Conservation (phyloP, 2,113 vertebrate species). For the Cyanocitta stelleri region DNA sequence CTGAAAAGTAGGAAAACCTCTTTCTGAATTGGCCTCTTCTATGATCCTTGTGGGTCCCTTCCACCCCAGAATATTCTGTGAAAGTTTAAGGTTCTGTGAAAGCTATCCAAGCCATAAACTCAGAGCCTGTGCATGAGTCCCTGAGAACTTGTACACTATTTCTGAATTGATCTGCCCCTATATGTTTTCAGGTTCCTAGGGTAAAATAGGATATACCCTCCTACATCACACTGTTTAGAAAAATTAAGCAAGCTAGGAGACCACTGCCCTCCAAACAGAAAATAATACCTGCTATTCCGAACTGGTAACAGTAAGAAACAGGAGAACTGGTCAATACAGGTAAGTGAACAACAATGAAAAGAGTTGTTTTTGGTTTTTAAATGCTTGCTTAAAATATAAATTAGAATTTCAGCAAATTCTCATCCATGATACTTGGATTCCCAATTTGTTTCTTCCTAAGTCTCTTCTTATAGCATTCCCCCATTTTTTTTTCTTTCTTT, state of each 20-base stretch:
- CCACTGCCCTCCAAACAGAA: not conserved
- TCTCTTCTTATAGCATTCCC: not conserved
- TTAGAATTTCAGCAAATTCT: not conserved
- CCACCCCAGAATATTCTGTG: not conserved
- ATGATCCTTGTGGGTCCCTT: not conserved
- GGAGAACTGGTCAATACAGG: accelerated
- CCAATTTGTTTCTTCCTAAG: not conserved
- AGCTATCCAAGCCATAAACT: not conserved
- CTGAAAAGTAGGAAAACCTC: not conserved
- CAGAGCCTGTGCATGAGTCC: accelerated
- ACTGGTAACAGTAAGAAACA: not conserved
- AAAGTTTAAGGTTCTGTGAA: not conserved
- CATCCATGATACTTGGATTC: not conserved
- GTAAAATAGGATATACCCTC: not conserved
- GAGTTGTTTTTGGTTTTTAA: not conserved
- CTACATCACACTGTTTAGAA: not conserved
- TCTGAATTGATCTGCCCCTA: not conserved
- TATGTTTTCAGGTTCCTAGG: not conserved
- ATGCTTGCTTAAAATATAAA: accelerated
- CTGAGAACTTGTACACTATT: not conserved
- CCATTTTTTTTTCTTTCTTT: not conserved
- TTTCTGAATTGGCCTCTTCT: not conserved
- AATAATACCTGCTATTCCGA: not conserved
- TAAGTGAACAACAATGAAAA: not conserved
- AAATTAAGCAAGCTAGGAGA: not conserved